Percentiles rank a stretch among this genome's conserved stretches.
Conservation (phyloP, 2,113 vertebrate species). For the Neotoma lepida region DNA sequence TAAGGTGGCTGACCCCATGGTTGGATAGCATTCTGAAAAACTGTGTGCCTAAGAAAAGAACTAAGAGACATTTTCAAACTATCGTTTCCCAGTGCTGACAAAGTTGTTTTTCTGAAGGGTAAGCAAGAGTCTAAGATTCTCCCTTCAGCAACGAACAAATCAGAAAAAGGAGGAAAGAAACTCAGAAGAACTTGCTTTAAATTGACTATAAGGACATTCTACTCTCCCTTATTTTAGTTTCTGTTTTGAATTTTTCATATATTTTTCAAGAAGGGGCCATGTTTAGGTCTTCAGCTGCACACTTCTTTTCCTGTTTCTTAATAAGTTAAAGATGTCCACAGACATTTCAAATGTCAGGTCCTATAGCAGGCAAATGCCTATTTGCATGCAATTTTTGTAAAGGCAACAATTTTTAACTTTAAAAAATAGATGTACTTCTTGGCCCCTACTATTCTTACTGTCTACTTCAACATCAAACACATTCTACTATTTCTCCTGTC, state of each 20-base stretch:
- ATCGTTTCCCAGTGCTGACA: constrained; percentile 9
- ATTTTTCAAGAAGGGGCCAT: constrained; percentile 52
- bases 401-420: constrained; percentile 61
- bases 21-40: constrained; percentile 47
- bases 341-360: constrained; percentile 74
- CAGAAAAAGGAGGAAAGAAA: constrained; percentile 61
- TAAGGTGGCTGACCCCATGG: not conserved
- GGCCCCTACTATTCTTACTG: no score
- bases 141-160: constrained; percentile 36
- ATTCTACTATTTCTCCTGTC: no score
- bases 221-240: constrained; percentile 65
- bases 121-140: constrained; percentile 41
- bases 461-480: no score
- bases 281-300: constrained; percentile 58
- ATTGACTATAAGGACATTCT: constrained; percentile 69
- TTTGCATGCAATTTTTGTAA: constrained; percentile 38
- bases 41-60: constrained; percentile 51
- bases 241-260: constrained; percentile 57
- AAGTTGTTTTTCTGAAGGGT: constrained; percentile 48
- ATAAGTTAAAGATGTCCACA: constrained; percentile 70
- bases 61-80: constrained; percentile 44
- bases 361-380: constrained; percentile 69
- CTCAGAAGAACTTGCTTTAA: constrained; percentile 61
- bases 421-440: constrained; percentile 41
- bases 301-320: constrained; percentile 50